These are phyloP conservation scores for Flexamia atlantica DNA, from an alignment of 2,888 invertebrate species.

Conservation along the genomic window DNA sequence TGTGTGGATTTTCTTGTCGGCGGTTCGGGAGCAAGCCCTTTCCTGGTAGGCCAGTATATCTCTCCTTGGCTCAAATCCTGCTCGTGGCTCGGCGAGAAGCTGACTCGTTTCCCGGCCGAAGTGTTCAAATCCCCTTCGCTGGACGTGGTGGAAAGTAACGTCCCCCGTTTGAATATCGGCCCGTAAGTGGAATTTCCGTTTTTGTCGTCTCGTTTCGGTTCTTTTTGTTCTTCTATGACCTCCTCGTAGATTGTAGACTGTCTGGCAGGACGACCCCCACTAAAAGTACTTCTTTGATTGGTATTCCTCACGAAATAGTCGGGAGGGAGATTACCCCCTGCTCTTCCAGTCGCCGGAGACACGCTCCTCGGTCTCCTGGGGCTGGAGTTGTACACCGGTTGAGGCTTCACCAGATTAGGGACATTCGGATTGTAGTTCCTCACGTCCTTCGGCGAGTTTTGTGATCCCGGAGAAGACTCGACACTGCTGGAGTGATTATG, in stretches of 20 bases:
- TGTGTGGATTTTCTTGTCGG: constrained; percentile 67
- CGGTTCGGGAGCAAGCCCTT: constrained; percentile 68
- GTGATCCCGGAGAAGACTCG: constrained; percentile 60
- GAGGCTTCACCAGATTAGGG: constrained; percentile 59
- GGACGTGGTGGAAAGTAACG: constrained; percentile 56
- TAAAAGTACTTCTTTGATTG: constrained; percentile 60
- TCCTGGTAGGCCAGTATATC: constrained; percentile 69
- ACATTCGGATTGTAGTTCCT: constrained; percentile 41
- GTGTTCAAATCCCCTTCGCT: constrained; percentile 55
- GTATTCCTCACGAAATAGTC: constrained; percentile 61
- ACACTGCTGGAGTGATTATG: constrained; percentile 44
- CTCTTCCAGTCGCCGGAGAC: constrained; percentile 57
- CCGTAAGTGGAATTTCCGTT: constrained; percentile 53
- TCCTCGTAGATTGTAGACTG: constrained; percentile 67
- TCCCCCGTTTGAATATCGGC: constrained; percentile 68
- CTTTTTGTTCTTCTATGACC: constrained; percentile 59
- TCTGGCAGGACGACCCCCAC: constrained; percentile 57
- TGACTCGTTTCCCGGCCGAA: constrained; percentile 68
- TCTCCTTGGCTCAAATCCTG: constrained; percentile 60
- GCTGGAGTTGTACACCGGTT: constrained; percentile 61
- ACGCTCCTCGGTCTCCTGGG: constrained; percentile 62
- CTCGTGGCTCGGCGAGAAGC: constrained; percentile 67
- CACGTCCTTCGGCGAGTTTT: constrained; percentile 58
- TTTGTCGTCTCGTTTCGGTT: constrained; percentile 27
- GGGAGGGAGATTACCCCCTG: constrained; percentile 23